A percentile compares a stretch with the other conserved stretches of the same genome.
These are phyloP conservation scores for Drosophila leonis DNA, from an alignment of 2,888 invertebrate species.

Conservation along the genomic window DNA sequence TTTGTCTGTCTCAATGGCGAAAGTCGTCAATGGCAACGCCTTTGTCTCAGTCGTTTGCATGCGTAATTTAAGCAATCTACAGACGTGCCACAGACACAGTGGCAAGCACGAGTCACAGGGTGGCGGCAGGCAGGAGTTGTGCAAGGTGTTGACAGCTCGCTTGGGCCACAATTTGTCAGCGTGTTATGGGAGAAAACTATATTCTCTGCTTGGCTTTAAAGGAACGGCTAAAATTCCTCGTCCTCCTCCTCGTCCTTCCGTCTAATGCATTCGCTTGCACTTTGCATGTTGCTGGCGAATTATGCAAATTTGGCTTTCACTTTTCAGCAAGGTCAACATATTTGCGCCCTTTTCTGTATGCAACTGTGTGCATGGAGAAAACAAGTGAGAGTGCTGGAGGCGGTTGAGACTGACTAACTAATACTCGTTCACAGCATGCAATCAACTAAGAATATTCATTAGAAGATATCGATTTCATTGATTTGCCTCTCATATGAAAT, in stretches of 20 bases:
- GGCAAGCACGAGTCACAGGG: constrained; percentile 22
- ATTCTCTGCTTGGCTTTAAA: constrained; percentile 49
- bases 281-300: constrained; percentile 54
- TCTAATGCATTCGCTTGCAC: constrained; percentile 4
- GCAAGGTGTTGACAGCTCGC: constrained; percentile 44
- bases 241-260: too few species aligned
- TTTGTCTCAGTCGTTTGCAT: constrained; percentile 54
- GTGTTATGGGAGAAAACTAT: constrained; percentile 56
- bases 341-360: constrained; percentile 44
- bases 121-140: background rate
- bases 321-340: constrained; percentile 75
- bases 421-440: background rate
- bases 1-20: constrained; percentile 75
- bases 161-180: constrained; percentile 68
- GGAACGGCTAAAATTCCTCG: background rate
- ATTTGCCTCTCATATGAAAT: background rate
- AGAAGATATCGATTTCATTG: background rate
- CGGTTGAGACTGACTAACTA: background rate
- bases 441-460: background rate
- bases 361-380: constrained; percentile 17
- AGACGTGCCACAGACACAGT: constrained; percentile 61
- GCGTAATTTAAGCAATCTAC: constrained; percentile 62
- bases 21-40: constrained; percentile 62
- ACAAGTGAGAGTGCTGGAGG: background rate
- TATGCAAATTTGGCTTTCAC: constrained; percentile 73